Conservation (phyloP, 2,113 vertebrate genomes). For the Neopipo cinnamomea region DNA sequence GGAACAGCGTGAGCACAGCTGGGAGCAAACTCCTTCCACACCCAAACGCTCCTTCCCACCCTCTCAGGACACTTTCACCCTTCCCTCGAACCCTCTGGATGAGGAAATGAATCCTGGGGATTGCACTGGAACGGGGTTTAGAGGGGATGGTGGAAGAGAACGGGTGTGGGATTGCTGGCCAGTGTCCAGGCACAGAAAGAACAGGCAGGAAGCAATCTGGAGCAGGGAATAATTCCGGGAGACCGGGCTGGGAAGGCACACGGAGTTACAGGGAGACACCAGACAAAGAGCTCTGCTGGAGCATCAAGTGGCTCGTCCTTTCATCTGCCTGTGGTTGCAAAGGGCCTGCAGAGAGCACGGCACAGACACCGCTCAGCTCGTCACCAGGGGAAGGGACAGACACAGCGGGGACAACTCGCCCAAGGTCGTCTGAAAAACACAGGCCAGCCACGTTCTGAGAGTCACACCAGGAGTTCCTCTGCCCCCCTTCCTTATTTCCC, state of each 20-base stretch:
- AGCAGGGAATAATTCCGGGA: neutral
- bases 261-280: fast-evolving
- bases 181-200: neutral
- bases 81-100: neutral
- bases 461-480: neutral
- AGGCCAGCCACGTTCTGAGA: neutral
- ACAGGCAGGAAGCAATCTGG: neutral
- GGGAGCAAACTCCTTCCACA: neutral
- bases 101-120: neutral
- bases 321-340: neutral
- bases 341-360: neutral
- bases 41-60: neutral
- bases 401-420: neutral
- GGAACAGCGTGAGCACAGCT: neutral
- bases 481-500: neutral
- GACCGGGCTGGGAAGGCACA: neutral
- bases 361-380: fast-evolving
- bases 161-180: neutral
- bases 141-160: neutral
- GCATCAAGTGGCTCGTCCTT: fast-evolving
- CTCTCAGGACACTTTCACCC: neutral
- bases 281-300: neutral
- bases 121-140: fast-evolving
- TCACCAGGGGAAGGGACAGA: neutral
- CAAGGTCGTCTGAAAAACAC: neutral